These are phyloP conservation scores for Cryptomyrus ogoouensis DNA, from an alignment of 2,113 vertebrate species.

Conservation along the genomic window DNA sequence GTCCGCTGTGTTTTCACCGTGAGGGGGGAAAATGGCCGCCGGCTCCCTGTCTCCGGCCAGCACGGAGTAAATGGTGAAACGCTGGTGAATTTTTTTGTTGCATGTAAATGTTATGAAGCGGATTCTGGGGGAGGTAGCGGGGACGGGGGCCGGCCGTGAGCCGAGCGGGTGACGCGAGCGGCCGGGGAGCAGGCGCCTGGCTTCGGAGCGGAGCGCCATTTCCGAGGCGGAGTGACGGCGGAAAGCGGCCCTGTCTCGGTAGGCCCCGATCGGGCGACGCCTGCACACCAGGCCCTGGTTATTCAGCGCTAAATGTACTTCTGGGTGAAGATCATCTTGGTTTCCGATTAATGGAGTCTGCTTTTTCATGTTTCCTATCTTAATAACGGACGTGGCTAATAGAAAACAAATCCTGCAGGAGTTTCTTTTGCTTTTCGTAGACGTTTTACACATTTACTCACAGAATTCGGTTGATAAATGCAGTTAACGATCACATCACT, in stretches of 20 bases:
- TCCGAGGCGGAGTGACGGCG: conserved; percentile 70
- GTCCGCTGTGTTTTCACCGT: conserved; percentile 19
- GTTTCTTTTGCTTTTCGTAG: not conserved
- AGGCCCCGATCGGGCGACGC: conserved; percentile 62
- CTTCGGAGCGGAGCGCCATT: conserved; percentile 68
- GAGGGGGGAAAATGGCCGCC: conserved; percentile 76
- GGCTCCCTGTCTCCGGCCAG: conserved; percentile 54
- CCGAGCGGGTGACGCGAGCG: not conserved
- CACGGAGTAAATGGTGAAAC: conserved; percentile 46
- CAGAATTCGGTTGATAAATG: not conserved
- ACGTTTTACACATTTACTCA: not conserved
- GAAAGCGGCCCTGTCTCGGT: conserved; percentile 29
- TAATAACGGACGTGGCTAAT: not conserved
- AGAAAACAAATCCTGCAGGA: not conserved
- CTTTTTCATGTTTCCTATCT: not conserved
- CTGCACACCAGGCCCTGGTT: conserved; percentile 56
- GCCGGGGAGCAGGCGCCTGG: not conserved
- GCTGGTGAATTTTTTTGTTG: not conserved
- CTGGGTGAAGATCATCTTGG: not conserved
- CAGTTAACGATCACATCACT: not conserved
- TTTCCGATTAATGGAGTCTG: not conserved
- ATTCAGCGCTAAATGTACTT: conserved; percentile 10
- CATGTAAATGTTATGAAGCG: not conserved
- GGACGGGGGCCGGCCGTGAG: not conserved
- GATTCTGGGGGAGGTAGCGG: not conserved